These are phyloP conservation scores for Nephrocerus scutellatus DNA, from an alignment of 2,888 invertebrate genomes.

Conservation along the genomic window DNA sequence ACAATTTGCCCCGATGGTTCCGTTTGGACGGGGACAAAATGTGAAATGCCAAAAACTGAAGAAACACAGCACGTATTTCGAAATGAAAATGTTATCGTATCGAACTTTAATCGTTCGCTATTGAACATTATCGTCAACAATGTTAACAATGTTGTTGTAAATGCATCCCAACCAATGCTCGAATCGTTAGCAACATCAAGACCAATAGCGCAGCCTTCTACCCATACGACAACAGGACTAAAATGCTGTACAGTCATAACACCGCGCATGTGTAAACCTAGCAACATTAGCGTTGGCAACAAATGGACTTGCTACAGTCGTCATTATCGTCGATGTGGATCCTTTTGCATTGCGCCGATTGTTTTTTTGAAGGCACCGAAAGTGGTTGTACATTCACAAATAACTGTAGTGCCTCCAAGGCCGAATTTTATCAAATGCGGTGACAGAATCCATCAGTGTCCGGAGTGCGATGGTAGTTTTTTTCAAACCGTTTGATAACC, in stretches of 20 bases:
- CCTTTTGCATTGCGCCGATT: constrained; percentile 29
- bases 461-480: constrained; percentile 20
- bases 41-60: constrained; percentile 22
- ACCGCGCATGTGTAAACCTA: constrained; percentile 30
- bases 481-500: no score
- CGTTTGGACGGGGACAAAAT: constrained; percentile 30
- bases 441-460: no score
- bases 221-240: constrained; percentile 7
- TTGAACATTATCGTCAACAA: constrained; percentile 25
- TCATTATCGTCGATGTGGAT: constrained; percentile 30
- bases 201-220: constrained; percentile 1
- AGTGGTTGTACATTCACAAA: constrained; percentile 1
- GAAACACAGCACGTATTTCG: constrained; percentile 20
- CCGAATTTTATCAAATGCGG: constrained; percentile 19
- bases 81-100: constrained; percentile 20
- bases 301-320: constrained; percentile 33
- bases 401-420: constrained; percentile 27
- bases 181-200: background rate
- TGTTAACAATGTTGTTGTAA: constrained; percentile 27
- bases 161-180: constrained; percentile 18
- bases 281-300: constrained; percentile 5
- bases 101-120: constrained; percentile 16
- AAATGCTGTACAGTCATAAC: constrained; percentile 34
- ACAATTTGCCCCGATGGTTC: constrained; percentile 31
- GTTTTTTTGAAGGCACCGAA: constrained; percentile 28